phyloP scores from a whole-genome alignment of 1,140 invertebrate genomes.

The Ditylenchus dipsaci region DNA sequence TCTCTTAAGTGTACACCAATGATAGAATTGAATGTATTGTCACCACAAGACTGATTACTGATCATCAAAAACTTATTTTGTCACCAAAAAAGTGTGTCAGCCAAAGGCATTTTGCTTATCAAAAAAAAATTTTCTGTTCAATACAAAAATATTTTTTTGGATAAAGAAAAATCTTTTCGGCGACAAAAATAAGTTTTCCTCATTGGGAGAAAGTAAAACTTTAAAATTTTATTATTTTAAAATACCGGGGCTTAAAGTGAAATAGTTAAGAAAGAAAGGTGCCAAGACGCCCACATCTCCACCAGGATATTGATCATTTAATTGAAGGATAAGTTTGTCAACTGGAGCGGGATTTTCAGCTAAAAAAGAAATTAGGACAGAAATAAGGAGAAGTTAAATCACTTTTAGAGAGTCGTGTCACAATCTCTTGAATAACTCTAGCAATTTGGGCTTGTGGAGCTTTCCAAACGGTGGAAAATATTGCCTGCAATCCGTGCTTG shows the following conservation, averaged over 20 bases:
- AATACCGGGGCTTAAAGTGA: slow-evolving; percentile 75
- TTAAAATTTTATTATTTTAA: no score
- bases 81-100: no score
- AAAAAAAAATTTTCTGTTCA: no score
- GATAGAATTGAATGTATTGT: no score
- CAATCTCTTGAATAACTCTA: slow-evolving; percentile 23
- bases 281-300: slow-evolving; percentile 72
- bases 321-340: slow-evolving; percentile 41
- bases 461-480: slow-evolving; percentile 73
- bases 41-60: no score
- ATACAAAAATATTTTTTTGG: no score
- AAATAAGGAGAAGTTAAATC: neutral
- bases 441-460: slow-evolving; percentile 60
- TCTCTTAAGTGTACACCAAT: no score
- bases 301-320: slow-evolving; percentile 48
- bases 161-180: no score
- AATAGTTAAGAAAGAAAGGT: slow-evolving; percentile 85
- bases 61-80: no score
- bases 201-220: no score
- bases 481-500: slow-evolving; percentile 64
- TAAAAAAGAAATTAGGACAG: neutral
- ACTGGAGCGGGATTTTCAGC: slow-evolving; percentile 5
- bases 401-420: slow-evolving; percentile 23
- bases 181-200: no score
- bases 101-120: no score